phyloP scores from a whole-genome alignment of 2,113 vertebrate genomes.

The Sisor rabdophorus region DNA sequence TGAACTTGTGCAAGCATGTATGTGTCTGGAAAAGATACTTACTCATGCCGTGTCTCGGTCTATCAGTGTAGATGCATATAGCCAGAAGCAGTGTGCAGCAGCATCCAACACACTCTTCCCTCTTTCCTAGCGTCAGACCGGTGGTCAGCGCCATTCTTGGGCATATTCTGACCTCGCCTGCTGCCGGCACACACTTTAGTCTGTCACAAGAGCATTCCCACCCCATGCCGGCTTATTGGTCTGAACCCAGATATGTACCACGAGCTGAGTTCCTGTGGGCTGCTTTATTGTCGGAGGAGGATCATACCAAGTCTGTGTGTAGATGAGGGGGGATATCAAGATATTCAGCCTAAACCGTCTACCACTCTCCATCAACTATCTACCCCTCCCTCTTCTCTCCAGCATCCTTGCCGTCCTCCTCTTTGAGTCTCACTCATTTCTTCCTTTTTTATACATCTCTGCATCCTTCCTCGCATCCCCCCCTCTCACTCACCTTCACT shows the following conservation, averaged over 20 bases:
- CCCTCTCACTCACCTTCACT: constrained; percentile 14
- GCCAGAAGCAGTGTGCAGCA: constrained; percentile 47
- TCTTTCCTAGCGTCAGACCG: constrained; percentile 20
- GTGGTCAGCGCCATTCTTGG: constrained; percentile 58
- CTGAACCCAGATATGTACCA: constrained; percentile 83
- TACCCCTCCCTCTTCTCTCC: constrained; percentile 54
- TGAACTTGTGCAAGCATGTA: constrained; percentile 29
- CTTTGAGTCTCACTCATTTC: constrained; percentile 66
- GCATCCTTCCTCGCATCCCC: constrained; percentile 55
- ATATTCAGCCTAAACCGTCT: constrained; percentile 66
- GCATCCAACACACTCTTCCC: constrained; percentile 28
- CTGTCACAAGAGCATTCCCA: constrained; percentile 52
- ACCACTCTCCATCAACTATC: constrained; percentile 49
- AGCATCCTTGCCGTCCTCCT: constrained; percentile 60
- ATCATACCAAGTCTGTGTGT: constrained; percentile 82
- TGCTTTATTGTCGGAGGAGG: constrained; percentile 95
- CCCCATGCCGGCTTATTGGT: constrained; percentile 60
- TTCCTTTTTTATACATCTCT: constrained; percentile 62
- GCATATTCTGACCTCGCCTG: constrained; percentile 59
- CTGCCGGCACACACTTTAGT: constrained; percentile 54
- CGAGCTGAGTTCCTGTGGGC: constrained; percentile 88
- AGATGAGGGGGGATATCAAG: constrained; percentile 62
- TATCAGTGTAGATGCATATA: constrained; percentile 47
- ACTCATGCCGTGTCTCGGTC: constrained; percentile 59
- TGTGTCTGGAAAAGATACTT: constrained; percentile 60